Percentiles rank a stretch among this genome's conserved stretches.
Conservation (phyloP, 2,797 vertebrate species). For the Thripadectes ignobilis region DNA sequence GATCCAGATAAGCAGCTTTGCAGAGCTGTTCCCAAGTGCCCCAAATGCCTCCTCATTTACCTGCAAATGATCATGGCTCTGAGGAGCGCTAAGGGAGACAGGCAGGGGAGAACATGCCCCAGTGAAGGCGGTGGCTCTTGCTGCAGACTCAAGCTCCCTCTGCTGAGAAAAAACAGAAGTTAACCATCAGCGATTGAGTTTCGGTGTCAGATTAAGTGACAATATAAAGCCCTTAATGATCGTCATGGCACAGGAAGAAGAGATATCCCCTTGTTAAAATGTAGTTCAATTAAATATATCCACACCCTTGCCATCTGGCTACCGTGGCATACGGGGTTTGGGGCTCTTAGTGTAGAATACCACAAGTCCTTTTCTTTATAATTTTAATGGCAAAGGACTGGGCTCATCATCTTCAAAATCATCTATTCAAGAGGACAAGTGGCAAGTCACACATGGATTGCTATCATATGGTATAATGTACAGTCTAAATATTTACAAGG, state of each 20-base stretch:
- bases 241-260: neutral
- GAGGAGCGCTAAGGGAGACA: neutral
- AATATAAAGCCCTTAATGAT: neutral
- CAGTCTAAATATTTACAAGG: constrained; percentile 28
- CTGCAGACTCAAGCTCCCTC: constrained; percentile 69
- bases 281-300: neutral
- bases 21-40: neutral
- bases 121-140: neutral
- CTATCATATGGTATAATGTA: neutral
- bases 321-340: neutral
- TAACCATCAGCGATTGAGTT: neutral
- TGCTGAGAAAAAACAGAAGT: constrained; percentile 49
- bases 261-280: neutral
- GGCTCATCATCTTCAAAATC: constrained; percentile 12
- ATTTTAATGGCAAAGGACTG: neutral
- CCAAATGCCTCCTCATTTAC: neutral
- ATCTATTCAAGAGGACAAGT: neutral
- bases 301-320: neutral
- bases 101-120: neutral
- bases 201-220: neutral
- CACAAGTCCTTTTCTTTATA: neutral
- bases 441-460: neutral
- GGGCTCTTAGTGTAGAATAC: neutral
- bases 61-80: neutral
- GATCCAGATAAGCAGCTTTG: neutral